These are phyloP conservation scores for Cirrhinus molitorella DNA, from an alignment of 2,797 vertebrate species.

Conservation along the genomic window DNA sequence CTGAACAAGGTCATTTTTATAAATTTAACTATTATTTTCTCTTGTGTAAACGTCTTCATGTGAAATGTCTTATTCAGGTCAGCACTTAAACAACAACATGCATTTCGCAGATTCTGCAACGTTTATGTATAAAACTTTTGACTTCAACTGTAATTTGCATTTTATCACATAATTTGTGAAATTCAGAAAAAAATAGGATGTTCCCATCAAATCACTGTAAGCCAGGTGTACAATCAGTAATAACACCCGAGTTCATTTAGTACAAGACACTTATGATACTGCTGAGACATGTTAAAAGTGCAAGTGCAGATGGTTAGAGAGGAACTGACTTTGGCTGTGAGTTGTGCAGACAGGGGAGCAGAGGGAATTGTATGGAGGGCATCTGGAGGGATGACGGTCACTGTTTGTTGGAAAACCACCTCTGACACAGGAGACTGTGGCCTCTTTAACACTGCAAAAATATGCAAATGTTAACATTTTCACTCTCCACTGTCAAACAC, in stretches of 20 bases:
- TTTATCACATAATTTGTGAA: neutral
- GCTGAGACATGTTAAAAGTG: neutral
- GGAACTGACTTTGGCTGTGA: constrained; percentile 70
- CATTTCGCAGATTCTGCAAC: no score
- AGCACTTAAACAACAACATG: no score
- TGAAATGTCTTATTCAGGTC: no score
- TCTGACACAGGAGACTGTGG: constrained; percentile 70
- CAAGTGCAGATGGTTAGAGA: neutral
- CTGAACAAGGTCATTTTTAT: no score
- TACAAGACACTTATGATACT: neutral
- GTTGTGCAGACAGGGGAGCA: constrained; percentile 64
- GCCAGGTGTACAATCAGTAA: neutral
- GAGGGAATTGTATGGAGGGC: constrained; percentile 63
- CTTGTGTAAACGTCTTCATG: no score
- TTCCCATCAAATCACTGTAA: neutral
- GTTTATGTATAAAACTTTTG: no score
- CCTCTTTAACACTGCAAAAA: constrained; percentile 61
- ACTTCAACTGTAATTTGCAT: no score
- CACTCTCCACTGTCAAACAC: neutral
- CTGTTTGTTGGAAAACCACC: constrained; percentile 77
- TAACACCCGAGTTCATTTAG: neutral
- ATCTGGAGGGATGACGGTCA: constrained; percentile 72
- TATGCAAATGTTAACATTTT: neutral
- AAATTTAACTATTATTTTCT: no score
- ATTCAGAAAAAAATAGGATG: neutral